Evolutionary conservation across 2,113 vertebrate genomes (phyloP), one percentile per base, ranked within the genome.

Genomic region (Plecturocebus donacophilus): DNA sequence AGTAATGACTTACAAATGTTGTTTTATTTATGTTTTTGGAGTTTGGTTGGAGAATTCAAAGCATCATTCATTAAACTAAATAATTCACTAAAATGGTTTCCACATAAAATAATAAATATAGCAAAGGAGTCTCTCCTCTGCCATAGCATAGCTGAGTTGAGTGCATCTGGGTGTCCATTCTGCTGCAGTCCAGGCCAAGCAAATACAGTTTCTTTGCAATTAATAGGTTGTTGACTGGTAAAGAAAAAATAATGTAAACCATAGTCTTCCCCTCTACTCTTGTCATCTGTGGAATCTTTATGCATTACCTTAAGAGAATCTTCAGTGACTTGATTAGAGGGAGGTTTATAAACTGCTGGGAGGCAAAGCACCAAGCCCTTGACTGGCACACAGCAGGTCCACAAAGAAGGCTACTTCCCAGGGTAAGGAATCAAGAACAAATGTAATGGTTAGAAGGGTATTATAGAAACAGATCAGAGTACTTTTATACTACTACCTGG

Each of bases 381-480:
- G 27, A 64, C 61, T 64, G 61, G 27, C 61, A 64, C 27, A 64
- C 61, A 64, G 61, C 27, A 32, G 61, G 61, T 32, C 61, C 61
- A 64, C 61, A 64, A 64, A 32, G 61, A 64, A 64, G 27, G 61
- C 61, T 13, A 32, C 61, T 64, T 64, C 61, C 61, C 61, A 64
- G 27, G 12, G 76, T 96, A 94, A 97, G 96, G 96, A 97, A 97
- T 96, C 87, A 96, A 77, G 92, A 92, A 82, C 92, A 95, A 91
- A 97, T 97, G 95, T 96, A 96, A 49, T 89, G 84, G 89, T 95
- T 81, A 91, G 97, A 92, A 66, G 97, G 73, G 71, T 97, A 81
- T 97, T 87, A 94, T 86, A 96, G 96, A 98, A 97, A 98, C 95
- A 94, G 84, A 89, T 89, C 95, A 93, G 91, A 97, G 85, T 90